Base-by-base conservation (phyloP, 2,113 vertebrate genomes). In the Plectropomus leopardus region DNA sequence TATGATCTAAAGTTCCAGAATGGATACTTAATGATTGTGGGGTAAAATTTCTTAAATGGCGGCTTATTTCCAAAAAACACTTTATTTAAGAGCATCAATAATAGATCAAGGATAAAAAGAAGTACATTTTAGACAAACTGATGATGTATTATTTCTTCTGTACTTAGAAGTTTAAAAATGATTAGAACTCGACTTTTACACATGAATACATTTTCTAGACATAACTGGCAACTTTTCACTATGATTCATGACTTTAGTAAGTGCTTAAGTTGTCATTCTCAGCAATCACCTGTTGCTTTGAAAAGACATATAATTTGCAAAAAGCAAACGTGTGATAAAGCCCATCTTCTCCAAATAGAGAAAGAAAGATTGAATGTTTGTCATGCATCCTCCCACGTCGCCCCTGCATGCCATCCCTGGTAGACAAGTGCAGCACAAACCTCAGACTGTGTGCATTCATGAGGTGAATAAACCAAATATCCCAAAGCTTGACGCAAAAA, bases 401-500 rank as follows among this genome's bases (percentile, higher is more conserved):
- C 32, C 21, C 53, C 72, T 61, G 51, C 40, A 55, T 7, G 67
- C 51, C 57, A 3, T 51, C 71, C 42, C 50, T 9, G 24, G 23
- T 24, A 76, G 48, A 74, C 64, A 23, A 74, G 34, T 14, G 30
- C 30, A 24, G 17, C 57, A 63, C 30, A 21, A 51, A 67, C 50
- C 65, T 45, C 50, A 16, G 11, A 24, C 59, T 47, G 48, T 60
- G 44, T 36, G 54, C 26, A 23, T 34, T 32, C 42, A 21, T 36
- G 47, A 64, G 48, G 32, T 34, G 47, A 74, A 69, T 75, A 42
- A 83, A 83, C 44, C 63, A 51, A 75, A 83, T 67, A 48, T 75
- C 28, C 11, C 7, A 65, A 80, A 79, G n/a, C 48, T 16, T 84
- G 83, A 91, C 44, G 83, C 78, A 85, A 73, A 65, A 82, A 60